Evolutionary conservation across 1,140 invertebrate species (phyloP).

Genomic region (Venturia canescens): DNA sequence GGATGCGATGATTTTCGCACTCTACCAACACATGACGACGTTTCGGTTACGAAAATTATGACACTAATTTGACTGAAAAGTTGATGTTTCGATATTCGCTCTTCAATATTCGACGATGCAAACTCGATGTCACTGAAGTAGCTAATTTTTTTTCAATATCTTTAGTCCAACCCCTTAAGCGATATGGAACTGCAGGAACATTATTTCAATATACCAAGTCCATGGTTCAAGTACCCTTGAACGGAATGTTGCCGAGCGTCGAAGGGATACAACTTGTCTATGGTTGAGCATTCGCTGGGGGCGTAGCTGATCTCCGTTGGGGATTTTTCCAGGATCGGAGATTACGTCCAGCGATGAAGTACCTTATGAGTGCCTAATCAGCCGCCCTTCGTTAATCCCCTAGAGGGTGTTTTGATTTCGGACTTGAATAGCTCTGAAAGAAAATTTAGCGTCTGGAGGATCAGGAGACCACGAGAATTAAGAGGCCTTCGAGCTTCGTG

Average conservation of each 20-base stretch:
- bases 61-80: background rate
- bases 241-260: background rate
- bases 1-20: background rate
- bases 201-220: background rate
- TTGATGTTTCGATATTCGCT: background rate
- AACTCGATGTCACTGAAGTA: background rate
- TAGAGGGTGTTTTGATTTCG: slow-evolving; percentile 72
- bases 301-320: background rate
- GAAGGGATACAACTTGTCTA: slow-evolving; percentile 12
- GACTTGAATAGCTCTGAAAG: slow-evolving; percentile 74
- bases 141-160: background rate
- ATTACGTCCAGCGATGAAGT: slow-evolving; percentile 52
- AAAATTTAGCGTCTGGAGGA: slow-evolving; percentile 67
- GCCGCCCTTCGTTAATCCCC: slow-evolving; percentile 74
- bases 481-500: slow-evolving; percentile 51
- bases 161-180: background rate
- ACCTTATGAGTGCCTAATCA: slow-evolving; percentile 70
- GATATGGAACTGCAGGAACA: background rate
- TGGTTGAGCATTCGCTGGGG: background rate
- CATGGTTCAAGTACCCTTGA: background rate
- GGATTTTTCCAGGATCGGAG: slow-evolving; percentile 57
- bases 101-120: background rate
- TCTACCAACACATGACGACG: background rate
- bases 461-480: slow-evolving; percentile 63
- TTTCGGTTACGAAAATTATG: background rate